phyloP scores from a whole-genome alignment of 2,113 vertebrate species.

The Catharus bicknelli region DNA sequence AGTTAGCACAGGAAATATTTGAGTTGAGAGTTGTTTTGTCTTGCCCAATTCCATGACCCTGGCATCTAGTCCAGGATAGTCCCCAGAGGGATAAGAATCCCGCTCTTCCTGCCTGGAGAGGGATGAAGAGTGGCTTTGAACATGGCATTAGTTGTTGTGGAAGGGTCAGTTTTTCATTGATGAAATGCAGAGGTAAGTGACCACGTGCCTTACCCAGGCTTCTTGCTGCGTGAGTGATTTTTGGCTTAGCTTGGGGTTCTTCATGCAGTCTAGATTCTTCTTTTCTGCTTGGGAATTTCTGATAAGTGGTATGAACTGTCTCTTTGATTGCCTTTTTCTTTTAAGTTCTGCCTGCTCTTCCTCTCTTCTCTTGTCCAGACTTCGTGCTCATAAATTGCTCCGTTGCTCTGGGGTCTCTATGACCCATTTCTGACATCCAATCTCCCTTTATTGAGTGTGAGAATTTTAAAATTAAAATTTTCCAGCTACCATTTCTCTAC shows the following conservation, averaged over 20 bases:
- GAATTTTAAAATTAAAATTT: not conserved
- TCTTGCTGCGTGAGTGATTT: not conserved
- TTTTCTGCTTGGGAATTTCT: not conserved
- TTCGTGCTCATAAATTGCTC: not conserved
- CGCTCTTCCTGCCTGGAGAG: not conserved
- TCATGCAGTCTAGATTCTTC: not conserved
- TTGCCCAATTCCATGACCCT: not conserved
- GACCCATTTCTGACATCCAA: accelerated
- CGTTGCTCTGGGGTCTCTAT: not conserved
- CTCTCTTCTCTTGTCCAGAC: not conserved
- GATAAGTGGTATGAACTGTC: not conserved
- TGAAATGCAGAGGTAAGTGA: not conserved
- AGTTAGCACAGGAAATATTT: not conserved
- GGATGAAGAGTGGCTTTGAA: not conserved
- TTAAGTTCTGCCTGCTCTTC: not conserved
- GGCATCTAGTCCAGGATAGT: not conserved
- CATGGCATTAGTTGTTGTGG: accelerated
- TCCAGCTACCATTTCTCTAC: not conserved
- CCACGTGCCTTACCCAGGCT: not conserved
- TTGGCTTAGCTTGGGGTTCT: not conserved
- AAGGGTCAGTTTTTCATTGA: not conserved
- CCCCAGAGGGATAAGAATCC: not conserved
- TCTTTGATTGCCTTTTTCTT: not conserved
- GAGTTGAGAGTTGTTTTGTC: not conserved
- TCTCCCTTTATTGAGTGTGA: not conserved